Base-by-base conservation (phyloP, 2,113 vertebrate species). In the Syngnathoides biaculeatus region DNA sequence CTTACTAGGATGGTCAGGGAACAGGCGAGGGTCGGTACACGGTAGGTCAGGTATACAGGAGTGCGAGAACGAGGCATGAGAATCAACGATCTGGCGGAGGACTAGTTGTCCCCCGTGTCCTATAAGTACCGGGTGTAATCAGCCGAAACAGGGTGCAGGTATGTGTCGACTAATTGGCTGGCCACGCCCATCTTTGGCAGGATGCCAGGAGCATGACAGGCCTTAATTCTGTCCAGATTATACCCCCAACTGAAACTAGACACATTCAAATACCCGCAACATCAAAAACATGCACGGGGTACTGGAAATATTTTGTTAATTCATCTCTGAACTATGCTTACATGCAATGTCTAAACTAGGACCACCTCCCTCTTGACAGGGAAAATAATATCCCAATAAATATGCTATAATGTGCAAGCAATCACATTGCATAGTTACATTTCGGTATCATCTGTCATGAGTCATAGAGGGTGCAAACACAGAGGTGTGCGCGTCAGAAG, bases 221-320 rank as follows among this genome's bases (percentile, higher is more conserved):
- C n/a, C 69, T 73, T 71, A 71, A 81, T 79, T 82, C 65, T 58
- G 63, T 73, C 67, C 72, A 78, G 75, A 89, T 85, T 85, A 84
- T 77, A 65, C 69, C 68, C 66, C 39, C 70, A 47, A 14, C 52
- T 74, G 64, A 71, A 82, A 77, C 65, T 62, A 42, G 65, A 75
- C 61, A 56, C 69, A 61, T 63, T 68, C 15, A n/a, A 60, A 68
- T n/a, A 43, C 71, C 67, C 26, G 35, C 70, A 69, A 61, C 61
- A 60, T 52, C 9, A 8, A 43, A 19, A 75, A 69, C 70, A 68
- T 66, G 59, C 66, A 72, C 27, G 47, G 3, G 22, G 19, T 11
- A 0, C 56, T 47, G 62, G 5, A 15, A 1, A 63, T 35, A 79
- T 67, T 87, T 79, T 68, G 64, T 71, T 78, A 67, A 61, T 74